These are phyloP conservation scores for Illadopsis cleaveri DNA, from an alignment of 2,113 vertebrate species.

Conservation along the genomic window DNA sequence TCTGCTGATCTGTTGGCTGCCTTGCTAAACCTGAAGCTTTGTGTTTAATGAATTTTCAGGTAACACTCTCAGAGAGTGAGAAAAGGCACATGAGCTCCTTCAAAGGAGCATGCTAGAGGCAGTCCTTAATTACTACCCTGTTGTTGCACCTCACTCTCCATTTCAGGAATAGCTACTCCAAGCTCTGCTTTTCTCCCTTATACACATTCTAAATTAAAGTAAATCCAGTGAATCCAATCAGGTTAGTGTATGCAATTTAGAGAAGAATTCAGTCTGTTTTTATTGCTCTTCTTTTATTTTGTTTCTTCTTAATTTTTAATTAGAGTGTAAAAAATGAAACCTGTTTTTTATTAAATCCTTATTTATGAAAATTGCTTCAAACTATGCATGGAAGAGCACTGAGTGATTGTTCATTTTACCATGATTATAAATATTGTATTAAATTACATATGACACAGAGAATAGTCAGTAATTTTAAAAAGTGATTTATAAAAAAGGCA, in stretches of 20 bases:
- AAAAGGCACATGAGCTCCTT: neutral
- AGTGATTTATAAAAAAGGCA: neutral
- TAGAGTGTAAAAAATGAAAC: constrained; percentile 45
- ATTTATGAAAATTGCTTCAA: constrained; percentile 59
- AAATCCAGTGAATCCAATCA: neutral
- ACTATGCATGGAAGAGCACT: neutral
- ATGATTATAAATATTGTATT: constrained; percentile 42
- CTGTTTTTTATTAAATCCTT: constrained; percentile 53
- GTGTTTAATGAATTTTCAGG: neutral
- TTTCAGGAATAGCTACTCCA: neutral
- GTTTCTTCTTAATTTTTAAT: constrained; percentile 53
- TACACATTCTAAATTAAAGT: neutral
- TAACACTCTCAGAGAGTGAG: neutral
- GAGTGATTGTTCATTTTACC: neutral
- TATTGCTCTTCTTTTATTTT: neutral
- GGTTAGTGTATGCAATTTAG: neutral
- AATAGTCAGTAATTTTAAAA: neutral
- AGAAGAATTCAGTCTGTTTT: neutral
- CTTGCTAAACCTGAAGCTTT: neutral
- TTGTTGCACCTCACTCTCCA: neutral
- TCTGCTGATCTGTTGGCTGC: neutral
- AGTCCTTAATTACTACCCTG: neutral
- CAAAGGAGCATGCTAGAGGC: neutral
- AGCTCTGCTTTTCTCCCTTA: neutral
- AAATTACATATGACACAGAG: constrained; percentile 17